A percentile compares a stretch with the other conserved stretches of the same genome.
Evolutionary conservation across 2,113 vertebrate species (phyloP).

Genomic region (Colinus virginianus): DNA sequence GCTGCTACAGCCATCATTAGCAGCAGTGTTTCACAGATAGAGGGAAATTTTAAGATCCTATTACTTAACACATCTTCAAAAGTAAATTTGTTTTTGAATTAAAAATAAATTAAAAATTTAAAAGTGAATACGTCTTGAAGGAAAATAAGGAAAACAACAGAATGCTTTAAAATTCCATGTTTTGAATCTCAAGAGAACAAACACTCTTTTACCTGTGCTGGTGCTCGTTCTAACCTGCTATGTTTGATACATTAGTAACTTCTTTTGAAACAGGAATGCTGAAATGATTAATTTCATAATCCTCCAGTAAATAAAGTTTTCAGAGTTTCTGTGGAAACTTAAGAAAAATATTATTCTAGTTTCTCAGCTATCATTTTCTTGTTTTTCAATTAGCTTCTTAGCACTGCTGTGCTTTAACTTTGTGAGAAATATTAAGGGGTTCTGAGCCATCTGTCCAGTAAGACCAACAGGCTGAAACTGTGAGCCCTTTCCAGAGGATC

Average conservation of each 20-base stretch:
- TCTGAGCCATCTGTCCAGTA: not conserved
- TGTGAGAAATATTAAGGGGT: rapidly evolving
- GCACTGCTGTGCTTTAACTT: not conserved
- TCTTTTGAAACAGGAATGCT: not conserved
- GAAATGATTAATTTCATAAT: not conserved
- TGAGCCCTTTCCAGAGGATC: not conserved
- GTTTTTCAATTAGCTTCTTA: not conserved
- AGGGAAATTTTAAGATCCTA: not conserved
- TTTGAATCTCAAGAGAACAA: not conserved
- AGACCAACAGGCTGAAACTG: not conserved
- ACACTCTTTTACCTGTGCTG: not conserved
- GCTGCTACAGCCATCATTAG: not conserved
- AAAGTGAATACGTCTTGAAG: not conserved
- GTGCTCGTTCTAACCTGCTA: not conserved
- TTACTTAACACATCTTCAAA: not conserved
- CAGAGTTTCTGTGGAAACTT: not conserved
- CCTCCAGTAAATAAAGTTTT: not conserved
- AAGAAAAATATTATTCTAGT: not conserved
- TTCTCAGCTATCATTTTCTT: not conserved
- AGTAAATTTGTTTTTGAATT: not conserved
- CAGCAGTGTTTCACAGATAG: not conserved
- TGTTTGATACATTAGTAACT: not conserved
- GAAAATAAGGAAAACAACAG: not conserved
- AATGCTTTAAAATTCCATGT: not conserved
- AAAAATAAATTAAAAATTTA: not conserved